Conservation (phyloP, 2,113 vertebrate genomes). For the Cichladusa arquata region DNA sequence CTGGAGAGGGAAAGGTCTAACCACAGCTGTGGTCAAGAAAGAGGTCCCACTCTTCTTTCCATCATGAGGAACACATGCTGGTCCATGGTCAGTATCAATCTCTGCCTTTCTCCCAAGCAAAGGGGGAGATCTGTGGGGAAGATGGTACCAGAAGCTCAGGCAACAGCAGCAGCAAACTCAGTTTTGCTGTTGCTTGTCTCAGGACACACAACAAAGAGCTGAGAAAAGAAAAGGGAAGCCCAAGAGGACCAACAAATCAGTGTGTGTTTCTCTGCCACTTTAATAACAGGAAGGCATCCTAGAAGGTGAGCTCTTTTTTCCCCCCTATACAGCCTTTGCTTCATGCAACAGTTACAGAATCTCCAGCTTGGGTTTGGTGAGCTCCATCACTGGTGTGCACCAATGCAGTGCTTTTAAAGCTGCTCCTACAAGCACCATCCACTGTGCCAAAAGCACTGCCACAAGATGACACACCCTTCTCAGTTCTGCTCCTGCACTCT, state of each 20-base stretch:
- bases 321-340: neutral
- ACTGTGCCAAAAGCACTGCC: neutral
- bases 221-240: neutral
- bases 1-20: neutral
- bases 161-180: neutral
- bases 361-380: neutral
- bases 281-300: neutral
- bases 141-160: neutral
- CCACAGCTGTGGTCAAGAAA: neutral
- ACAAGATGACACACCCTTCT: neutral
- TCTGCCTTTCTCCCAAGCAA: neutral
- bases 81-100: neutral
- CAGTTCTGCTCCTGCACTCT: neutral
- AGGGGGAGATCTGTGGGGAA: neutral
- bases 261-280: neutral
- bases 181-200: neutral
- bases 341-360: neutral
- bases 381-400: accelerated
- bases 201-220: neutral
- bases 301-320: neutral
- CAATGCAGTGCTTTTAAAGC: neutral
- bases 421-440: neutral
- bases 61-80: neutral
- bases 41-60: neutral
- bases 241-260: neutral